Conservation (phyloP, 2,113 vertebrate species). For the Psophia crepitans region DNA sequence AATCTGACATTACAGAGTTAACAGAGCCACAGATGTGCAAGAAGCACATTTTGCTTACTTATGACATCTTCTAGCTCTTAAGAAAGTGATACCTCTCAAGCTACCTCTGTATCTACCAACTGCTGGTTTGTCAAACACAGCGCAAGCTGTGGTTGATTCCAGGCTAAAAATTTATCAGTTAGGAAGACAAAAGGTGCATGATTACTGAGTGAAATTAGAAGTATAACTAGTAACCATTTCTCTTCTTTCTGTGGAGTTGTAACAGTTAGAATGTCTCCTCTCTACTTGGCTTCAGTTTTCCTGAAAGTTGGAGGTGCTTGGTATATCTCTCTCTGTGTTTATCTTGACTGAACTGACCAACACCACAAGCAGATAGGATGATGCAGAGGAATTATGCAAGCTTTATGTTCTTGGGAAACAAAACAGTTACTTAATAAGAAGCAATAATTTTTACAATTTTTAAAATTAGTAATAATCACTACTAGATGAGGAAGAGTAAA, state of each 20-base stretch:
- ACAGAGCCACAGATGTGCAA: background rate
- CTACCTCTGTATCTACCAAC: background rate
- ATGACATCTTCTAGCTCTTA: background rate
- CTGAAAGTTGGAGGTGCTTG: background rate
- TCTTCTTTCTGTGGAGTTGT: background rate
- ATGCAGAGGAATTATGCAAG: background rate
- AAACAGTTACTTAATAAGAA: background rate
- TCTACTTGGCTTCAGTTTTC: background rate
- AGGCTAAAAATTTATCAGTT: background rate
- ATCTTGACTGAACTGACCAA: background rate
- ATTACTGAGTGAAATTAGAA: background rate
- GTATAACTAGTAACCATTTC: background rate
- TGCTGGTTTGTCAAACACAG: background rate
- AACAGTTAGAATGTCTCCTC: background rate
- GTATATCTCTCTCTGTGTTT: background rate
- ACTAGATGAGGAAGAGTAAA: background rate
- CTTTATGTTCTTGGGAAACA: background rate
- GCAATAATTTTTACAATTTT: background rate
- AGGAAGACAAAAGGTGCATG: background rate
- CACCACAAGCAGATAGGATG: background rate
- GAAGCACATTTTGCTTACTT: background rate
- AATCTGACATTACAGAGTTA: background rate
- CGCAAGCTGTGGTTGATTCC: background rate
- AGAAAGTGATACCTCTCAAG: background rate
- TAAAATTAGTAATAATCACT: background rate